Conservation (phyloP, 2,888 invertebrate species). For the Thymelicus sylvestris region DNA sequence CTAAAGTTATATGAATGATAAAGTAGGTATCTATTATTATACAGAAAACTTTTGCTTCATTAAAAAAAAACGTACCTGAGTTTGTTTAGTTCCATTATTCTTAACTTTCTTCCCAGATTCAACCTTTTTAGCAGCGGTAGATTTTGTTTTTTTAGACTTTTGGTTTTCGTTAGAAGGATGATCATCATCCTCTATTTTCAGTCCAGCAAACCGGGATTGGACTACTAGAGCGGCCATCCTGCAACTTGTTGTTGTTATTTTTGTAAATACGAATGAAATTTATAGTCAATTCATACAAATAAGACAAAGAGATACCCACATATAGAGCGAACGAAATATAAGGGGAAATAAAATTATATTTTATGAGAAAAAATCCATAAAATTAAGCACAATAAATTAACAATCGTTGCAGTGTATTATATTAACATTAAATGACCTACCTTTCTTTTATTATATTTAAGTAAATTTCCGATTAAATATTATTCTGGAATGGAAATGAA, state of each 20-base stretch:
- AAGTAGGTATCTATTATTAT: neutral
- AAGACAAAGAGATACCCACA: neutral
- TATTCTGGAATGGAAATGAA: neutral
- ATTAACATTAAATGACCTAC: neutral
- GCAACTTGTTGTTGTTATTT: neutral
- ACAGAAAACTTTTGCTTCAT: neutral
- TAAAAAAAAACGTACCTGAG: slow-evolving; percentile 39
- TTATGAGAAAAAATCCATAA: neutral
- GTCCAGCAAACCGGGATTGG: slow-evolving; percentile 89
- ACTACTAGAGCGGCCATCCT: slow-evolving; percentile 87
- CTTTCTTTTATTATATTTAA: neutral
- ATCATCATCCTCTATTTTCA: slow-evolving; percentile 90
- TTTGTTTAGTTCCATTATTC: slow-evolving; percentile 55
- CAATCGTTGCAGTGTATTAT: neutral
- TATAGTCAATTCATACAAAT: neutral
- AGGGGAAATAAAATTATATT: neutral
- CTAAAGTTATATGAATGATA: too few relatives aligned
- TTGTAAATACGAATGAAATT: neutral
- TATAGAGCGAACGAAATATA: neutral
- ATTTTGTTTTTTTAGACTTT: slow-evolving; percentile 73
- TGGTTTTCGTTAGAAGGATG: slow-evolving; percentile 59
- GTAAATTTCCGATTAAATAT: slow-evolving; percentile 6
- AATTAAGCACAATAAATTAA: neutral
- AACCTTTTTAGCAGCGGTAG: slow-evolving; percentile 58
- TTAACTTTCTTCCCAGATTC: slow-evolving; percentile 70